Evolutionary conservation across 35 echinoderm and acorn worm species (phyloP).

Genomic region (Apostichopus parvimensis): DNA sequence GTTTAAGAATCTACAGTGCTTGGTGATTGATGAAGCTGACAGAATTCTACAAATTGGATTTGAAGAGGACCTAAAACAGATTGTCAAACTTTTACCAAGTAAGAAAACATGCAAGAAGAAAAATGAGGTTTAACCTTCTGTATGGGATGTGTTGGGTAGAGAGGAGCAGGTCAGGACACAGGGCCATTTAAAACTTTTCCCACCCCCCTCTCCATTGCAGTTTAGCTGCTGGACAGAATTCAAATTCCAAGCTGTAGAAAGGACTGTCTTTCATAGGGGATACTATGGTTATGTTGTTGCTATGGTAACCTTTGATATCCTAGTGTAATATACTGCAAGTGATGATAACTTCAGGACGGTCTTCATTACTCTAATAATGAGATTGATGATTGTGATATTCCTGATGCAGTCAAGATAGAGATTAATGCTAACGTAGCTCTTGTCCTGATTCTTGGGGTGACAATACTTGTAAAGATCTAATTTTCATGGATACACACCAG

Average conservation of each 20-base stretch:
- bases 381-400: slow-evolving; percentile 17
- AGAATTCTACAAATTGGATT: slow-evolving; percentile 94
- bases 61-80: slow-evolving; percentile 99
- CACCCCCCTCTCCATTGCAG: no score
- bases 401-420: slow-evolving; percentile 3
- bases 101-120: no score
- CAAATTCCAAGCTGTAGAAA: no score
- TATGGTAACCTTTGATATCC: neutral
- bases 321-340: neutral
- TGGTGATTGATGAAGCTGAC: slow-evolving; percentile 98
- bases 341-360: slow-evolving; percentile 31
- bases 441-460: no score
- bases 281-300: neutral
- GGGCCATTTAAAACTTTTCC: no score
- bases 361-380: neutral
- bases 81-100: slow-evolving; percentile 92
- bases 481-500: no score
- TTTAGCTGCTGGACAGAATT: no score
- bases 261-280: no score
- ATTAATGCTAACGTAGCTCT: no score
- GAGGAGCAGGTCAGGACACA: neutral
- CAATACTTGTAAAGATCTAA: no score
- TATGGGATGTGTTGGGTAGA: neutral
- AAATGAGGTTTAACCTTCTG: neutral
- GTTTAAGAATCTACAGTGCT: slow-evolving; percentile 98